Percentiles rank a stretch among this genome's conserved stretches.
These are phyloP conservation scores for Rhinichthys osculus DNA, from an alignment of 2,797 vertebrate species.

Conservation along the genomic window DNA sequence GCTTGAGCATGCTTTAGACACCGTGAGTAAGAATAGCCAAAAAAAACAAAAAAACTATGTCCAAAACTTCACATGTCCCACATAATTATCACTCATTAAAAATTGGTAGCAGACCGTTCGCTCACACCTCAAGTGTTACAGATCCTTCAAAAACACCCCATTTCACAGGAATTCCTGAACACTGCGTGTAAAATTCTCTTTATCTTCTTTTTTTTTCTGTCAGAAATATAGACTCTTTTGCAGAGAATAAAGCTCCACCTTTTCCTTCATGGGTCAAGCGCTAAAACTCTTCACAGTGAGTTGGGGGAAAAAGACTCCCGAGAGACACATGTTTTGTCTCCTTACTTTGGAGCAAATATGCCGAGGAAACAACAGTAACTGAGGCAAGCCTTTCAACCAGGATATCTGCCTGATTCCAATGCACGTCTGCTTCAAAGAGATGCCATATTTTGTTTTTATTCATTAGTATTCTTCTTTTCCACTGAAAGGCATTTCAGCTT, in stretches of 20 bases:
- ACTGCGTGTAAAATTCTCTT: not conserved
- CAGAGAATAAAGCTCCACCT: constrained; percentile 37
- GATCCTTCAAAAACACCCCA: no score
- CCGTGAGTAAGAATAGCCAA: no score
- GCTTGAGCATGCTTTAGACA: no score
- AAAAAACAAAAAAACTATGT: not conserved
- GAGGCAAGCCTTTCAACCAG: constrained; percentile 63
- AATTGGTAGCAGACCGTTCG: not conserved
- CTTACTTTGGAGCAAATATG: constrained; percentile 65
- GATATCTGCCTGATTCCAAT: constrained; percentile 24
- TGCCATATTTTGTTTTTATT: not conserved
- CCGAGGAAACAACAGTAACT: constrained; percentile 58
- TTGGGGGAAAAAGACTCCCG: constrained; percentile 45
- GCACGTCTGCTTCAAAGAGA: constrained; percentile 28
- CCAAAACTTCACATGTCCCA: not conserved
- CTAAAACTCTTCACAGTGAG: constrained; percentile 13
- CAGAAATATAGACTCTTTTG: constrained; percentile 26
- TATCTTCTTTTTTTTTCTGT: not conserved
- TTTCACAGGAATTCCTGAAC: not conserved
- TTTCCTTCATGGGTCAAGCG: constrained; percentile 14
- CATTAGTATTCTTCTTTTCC: constrained; percentile 8
- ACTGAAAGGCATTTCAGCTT: constrained; percentile 6
- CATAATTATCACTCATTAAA: not conserved
- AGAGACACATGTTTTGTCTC: constrained; percentile 69
- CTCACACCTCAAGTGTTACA: not conserved